Evolutionary conservation across 2,888 invertebrate species (phyloP).

Genomic region (Thecocarcelia acutangulata): DNA sequence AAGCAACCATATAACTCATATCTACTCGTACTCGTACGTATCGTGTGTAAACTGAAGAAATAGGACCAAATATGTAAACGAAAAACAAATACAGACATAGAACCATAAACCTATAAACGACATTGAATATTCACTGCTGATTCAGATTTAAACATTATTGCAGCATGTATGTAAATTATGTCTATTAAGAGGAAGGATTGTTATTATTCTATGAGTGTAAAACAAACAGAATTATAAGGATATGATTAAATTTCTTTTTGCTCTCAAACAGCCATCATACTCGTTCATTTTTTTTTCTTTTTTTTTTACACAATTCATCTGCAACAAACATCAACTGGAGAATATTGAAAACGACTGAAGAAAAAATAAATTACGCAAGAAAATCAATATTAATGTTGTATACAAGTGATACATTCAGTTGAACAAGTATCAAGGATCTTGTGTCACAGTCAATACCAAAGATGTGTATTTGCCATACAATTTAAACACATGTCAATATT

Average conservation of each 20-base stretch:
- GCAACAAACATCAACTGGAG: no score
- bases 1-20: background rate
- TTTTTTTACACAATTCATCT: constrained; percentile 6
- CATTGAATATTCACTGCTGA: background rate
- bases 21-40: no score
- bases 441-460: no score
- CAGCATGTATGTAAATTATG: constrained; percentile 15
- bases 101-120: no score
- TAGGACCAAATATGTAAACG: background rate
- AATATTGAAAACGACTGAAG: constrained; percentile 5
- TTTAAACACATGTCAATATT: no score
- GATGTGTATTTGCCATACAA: no score
- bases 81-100: background rate
- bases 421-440: background rate
- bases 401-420: constrained; percentile 5
- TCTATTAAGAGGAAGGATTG: constrained; percentile 28
- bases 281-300: background rate
- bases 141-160: background rate
- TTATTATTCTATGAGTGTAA: constrained; percentile 23
- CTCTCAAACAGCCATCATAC: background rate
- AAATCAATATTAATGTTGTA: constrained; percentile 40
- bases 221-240: constrained; percentile 11
- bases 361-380: constrained; percentile 17
- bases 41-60: background rate
- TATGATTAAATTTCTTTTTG: background rate